phyloP scores from a whole-genome alignment of 2,888 invertebrate genomes.

The Drosophila testacea region DNA sequence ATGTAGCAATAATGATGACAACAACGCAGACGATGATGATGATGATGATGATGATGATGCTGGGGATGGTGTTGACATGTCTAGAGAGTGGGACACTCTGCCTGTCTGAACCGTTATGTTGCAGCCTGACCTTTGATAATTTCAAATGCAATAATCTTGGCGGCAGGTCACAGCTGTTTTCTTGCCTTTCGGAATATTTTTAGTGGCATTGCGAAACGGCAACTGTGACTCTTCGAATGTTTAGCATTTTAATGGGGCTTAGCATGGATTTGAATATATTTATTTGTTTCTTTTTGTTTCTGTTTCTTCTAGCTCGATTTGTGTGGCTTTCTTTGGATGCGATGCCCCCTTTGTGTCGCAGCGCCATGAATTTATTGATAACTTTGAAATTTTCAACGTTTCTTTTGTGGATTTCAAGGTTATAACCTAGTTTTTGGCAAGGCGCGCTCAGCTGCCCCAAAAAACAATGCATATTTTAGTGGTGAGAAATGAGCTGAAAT shows the following conservation, averaged over 20 bases:
- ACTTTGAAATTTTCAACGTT: slow-evolving; percentile 60
- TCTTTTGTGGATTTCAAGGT: slow-evolving; percentile 77
- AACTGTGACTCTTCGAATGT: slow-evolving; percentile 18
- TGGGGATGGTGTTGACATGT: slow-evolving; percentile 61
- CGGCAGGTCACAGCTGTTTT: slow-evolving; percentile 42
- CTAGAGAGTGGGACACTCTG: slow-evolving; percentile 20
- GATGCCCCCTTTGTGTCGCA: slow-evolving; percentile 46
- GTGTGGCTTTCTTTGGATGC: slow-evolving; percentile 57
- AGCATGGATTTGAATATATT: slow-evolving; percentile 69
- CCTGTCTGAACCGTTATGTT: slow-evolving; percentile 42
- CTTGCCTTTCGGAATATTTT: slow-evolving; percentile 42
- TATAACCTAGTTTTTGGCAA: slow-evolving; percentile 77
- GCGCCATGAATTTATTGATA: slow-evolving; percentile 69
- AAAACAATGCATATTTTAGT: slow-evolving; percentile 71
- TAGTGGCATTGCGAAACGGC: slow-evolving; percentile 60
- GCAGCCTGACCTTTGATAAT: slow-evolving; percentile 77
- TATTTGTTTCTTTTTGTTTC: slow-evolving; percentile 21
- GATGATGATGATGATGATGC: slow-evolving; percentile 26
- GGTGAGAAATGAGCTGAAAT: slow-evolving; percentile 65
- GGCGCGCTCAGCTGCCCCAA: slow-evolving; percentile 45
- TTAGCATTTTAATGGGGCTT: slow-evolving; percentile 72
- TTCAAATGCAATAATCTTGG: slow-evolving; percentile 55
- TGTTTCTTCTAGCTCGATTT: slow-evolving; percentile 22
- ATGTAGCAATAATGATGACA: slow-evolving; percentile 48
- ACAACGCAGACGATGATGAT: slow-evolving; percentile 15